phyloP scores from a whole-genome alignment of 2,113 vertebrate species.

The Panthera uncia region DNA sequence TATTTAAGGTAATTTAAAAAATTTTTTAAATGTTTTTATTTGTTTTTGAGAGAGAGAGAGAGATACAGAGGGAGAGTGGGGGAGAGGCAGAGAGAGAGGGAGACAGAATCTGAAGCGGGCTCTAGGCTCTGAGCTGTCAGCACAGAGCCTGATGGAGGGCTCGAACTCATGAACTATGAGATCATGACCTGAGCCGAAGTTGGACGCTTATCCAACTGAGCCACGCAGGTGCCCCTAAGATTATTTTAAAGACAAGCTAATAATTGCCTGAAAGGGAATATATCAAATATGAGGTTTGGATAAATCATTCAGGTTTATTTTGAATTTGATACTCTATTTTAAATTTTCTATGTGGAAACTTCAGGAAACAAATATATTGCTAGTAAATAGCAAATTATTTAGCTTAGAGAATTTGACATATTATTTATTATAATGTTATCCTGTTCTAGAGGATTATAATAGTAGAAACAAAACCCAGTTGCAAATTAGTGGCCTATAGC shows the following conservation, averaged over 20 bases:
- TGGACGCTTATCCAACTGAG: no score
- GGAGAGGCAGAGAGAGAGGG: no score
- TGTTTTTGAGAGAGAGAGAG: no score
- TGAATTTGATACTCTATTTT: slow-evolving; percentile 3
- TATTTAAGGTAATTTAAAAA: no score
- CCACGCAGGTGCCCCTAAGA: background rate
- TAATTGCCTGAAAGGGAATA: background rate
- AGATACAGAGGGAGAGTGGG: no score
- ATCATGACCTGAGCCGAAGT: no score
- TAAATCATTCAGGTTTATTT: slow-evolving; percentile 36
- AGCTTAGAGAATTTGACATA: slow-evolving; percentile 26
- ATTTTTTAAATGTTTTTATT: no score
- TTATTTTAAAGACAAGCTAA: background rate
- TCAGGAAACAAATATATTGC: slow-evolving; percentile 16
- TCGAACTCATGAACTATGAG: no score
- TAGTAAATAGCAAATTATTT: slow-evolving; percentile 38
- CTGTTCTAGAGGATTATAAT: slow-evolving; percentile 39
- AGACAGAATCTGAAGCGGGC: no score
- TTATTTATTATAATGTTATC: slow-evolving; percentile 12
- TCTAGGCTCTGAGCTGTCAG: no score
- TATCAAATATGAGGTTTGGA: background rate
- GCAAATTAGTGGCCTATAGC: slow-evolving; percentile 19
- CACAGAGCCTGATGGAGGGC: no score
- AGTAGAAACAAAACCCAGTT: slow-evolving; percentile 51
- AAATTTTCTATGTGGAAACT: slow-evolving; percentile 32